These are phyloP conservation scores for Tiaroga cobitis DNA, from an alignment of 2,797 vertebrate genomes.

Conservation along the genomic window DNA sequence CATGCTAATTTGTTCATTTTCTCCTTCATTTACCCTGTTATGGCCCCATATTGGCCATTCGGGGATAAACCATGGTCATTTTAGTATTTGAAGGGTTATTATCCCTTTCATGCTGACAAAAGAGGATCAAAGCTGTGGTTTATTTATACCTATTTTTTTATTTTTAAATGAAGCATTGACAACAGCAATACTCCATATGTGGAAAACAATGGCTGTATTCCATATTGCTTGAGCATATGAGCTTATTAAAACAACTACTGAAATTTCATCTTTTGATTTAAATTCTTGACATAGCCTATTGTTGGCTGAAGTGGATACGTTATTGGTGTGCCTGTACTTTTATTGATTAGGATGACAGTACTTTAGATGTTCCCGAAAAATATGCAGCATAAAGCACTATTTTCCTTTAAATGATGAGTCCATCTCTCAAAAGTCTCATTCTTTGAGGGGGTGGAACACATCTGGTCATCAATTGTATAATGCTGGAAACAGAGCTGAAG, in stretches of 20 bases:
- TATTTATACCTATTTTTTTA: not conserved
- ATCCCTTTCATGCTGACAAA: conserved; percentile 29
- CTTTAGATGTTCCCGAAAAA: conserved; percentile 54
- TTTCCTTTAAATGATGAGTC: conserved; percentile 49
- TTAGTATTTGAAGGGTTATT: conserved; percentile 39
- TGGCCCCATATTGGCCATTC: conserved; percentile 23
- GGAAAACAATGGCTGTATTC: not conserved
- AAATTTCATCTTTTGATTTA: conserved; percentile 1
- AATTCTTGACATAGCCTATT: conserved; percentile 23
- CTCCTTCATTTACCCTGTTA: conserved; percentile 44
- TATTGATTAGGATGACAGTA: conserved; percentile 54
- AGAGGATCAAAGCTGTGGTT: conserved; percentile 30
- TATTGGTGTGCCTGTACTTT: conserved; percentile 45
- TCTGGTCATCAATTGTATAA: conserved; percentile 10
- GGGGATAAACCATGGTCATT: conserved; percentile 35
- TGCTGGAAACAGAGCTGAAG: not conserved
- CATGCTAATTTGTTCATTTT: conserved; percentile 52
- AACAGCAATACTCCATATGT: not conserved
- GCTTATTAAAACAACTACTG: not conserved
- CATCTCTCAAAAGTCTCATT: conserved; percentile 37
- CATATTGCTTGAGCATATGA: not conserved
- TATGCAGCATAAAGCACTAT: conserved; percentile 7
- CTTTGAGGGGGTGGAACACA: conserved; percentile 1
- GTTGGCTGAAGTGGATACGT: conserved; percentile 31
- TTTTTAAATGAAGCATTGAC: conserved; percentile 9